phyloP scores from a whole-genome alignment of 1,140 invertebrate genomes.

The Meloidogyne exigua region DNA sequence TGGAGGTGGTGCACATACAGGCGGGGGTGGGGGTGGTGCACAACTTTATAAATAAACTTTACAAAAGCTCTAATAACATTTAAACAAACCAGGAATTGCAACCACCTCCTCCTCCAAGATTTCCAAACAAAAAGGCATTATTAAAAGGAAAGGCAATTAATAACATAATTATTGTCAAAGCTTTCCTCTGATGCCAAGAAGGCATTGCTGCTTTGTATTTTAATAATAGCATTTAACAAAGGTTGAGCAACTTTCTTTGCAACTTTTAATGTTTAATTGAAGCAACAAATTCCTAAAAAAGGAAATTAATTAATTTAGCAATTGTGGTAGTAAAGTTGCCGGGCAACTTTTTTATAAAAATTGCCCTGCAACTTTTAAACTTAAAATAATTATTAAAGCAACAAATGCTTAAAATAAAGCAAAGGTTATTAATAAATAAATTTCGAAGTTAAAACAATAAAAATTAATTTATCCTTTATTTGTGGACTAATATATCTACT shows the following conservation, averaged over 20 bases:
- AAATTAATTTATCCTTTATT: no score
- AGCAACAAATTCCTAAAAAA: no score
- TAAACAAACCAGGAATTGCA: background rate
- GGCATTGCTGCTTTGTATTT: background rate
- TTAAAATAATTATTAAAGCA: no score
- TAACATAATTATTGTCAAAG: background rate
- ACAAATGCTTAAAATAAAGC: no score
- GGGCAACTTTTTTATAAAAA: no score
- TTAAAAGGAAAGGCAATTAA: background rate
- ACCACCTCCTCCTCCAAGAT: background rate
- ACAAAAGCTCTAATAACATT: background rate
- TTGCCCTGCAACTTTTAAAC: no score
- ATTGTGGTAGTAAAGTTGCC: no score
- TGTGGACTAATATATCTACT: no score
- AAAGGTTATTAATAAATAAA: no score
- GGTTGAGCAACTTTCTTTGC: background rate
- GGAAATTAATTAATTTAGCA: no score
- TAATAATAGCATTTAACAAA: background rate
- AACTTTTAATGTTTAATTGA: background rate
- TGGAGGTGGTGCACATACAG: background rate
- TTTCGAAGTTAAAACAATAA: no score
- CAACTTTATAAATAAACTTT: background rate
- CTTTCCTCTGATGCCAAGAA: background rate
- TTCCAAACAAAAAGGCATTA: slow-evolving; percentile 4
- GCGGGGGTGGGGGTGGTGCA: slow-evolving; percentile 2